phyloP scores from a whole-genome alignment of 2,797 vertebrate genomes.

The Sparus aurata region DNA sequence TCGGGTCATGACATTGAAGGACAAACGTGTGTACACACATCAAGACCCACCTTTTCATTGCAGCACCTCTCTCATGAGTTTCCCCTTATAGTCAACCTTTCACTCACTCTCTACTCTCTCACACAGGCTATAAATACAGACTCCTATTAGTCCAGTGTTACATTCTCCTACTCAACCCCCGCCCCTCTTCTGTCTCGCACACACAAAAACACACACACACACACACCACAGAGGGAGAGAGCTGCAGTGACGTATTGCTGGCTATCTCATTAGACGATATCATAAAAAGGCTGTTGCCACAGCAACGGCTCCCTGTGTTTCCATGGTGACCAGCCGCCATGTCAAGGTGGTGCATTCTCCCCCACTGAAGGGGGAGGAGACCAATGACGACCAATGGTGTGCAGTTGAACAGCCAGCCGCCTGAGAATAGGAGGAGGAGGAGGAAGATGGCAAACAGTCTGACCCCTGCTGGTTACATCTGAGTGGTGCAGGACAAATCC shows the following conservation, averaged over 20 bases:
- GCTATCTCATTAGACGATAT: constrained; percentile 79
- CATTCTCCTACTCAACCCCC: constrained; percentile 73
- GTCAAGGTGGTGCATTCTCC: constrained; percentile 73
- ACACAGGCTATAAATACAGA: constrained; percentile 74
- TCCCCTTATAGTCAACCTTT: constrained; percentile 58
- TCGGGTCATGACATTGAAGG: constrained; percentile 1
- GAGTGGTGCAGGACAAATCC: constrained; percentile 68
- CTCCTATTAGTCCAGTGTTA: constrained; percentile 71
- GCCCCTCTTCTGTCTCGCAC: constrained; percentile 47
- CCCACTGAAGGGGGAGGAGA: constrained; percentile 62
- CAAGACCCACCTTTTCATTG: not conserved
- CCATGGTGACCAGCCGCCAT: constrained; percentile 79
- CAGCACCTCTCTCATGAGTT: constrained; percentile 18
- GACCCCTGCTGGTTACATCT: constrained; percentile 82
- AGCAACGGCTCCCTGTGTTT: constrained; percentile 78
- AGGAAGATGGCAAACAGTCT: constrained; percentile 43
- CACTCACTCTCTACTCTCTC: constrained; percentile 56
- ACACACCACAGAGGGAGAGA: constrained; percentile 58
- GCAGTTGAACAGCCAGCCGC: constrained; percentile 36
- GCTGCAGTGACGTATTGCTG: constrained; percentile 77
- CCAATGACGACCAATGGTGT: constrained; percentile 55
- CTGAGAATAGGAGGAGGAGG: constrained; percentile 32
- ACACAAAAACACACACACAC: constrained; percentile 37
- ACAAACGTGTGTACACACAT: not conserved
- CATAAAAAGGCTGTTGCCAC: constrained; percentile 82